Evolutionary conservation across 2,113 vertebrate genomes (phyloP), one percentile per base, ranked within the genome.

Genomic region (Scartelaos histophorus): DNA sequence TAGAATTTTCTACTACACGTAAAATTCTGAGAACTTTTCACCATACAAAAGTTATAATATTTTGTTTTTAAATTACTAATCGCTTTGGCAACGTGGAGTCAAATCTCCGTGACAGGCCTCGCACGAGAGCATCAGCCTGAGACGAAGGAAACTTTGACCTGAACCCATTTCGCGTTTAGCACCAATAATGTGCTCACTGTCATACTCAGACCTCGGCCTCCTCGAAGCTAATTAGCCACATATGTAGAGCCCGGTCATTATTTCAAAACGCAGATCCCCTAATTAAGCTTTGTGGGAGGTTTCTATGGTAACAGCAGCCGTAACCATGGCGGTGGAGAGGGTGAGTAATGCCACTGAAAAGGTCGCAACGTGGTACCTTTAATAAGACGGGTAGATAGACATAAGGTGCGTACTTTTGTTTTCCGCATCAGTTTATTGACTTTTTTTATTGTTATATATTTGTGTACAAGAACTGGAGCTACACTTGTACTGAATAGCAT

Each of bases 301-400:
- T 77, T 85, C 87, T 86, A 90, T 91, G 86, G 91, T 73, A 90
- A 93, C 87, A 71, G 82, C 66, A 80, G 80, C 70, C n/a, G 89
- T 90, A 87, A 82, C 89, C 86, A 89, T 87, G 84, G 85, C 78
- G 73, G 87, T 79, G 57, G 73, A 85, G 87, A 73, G 76, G 67
- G 69, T 76, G 84, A 90, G 82, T 85, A 78, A 84, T 82, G 75
- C 71, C 81, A 85, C 84, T 79, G 67, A 78, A 73, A 17, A n/a
- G 74, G 71, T 77, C 56, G 73, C 70, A 56, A 70, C 78, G 56
- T n/a, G 9, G 45, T 29, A 47, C 69, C 68, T 35, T 54, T 22
- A 22, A 62, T 69, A 43, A 10, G 68, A 66, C 81, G 70, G 56
- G 71, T 64, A 81, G 66, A 78, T 71, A 61, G 60, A 29, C 69